Evolutionary conservation across 1,140 invertebrate species (phyloP), one percentile per base, ranked within the genome.

Genomic region (Dinoponera quadriceps): DNA sequence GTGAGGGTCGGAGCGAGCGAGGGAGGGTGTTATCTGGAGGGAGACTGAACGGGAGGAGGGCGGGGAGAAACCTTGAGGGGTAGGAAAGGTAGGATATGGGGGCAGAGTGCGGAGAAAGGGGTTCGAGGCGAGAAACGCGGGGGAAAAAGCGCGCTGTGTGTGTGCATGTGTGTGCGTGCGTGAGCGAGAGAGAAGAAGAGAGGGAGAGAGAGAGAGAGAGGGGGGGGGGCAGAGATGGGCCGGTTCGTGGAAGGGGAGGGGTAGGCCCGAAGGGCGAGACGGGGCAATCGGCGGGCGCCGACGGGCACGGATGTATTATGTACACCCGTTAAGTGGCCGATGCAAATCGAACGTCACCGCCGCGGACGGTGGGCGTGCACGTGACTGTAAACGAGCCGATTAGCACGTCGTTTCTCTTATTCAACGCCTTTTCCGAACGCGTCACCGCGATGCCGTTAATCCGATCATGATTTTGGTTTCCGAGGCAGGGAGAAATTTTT

Each of bases 361-460:
- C 89, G 38, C 38, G 92, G 90, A 90, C 91, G 90, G 90, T 91
- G 90, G 90, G 91, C 91, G 91, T 91, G 91, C 92, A 91, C 91
- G 92, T 88, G 91, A 91, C 90, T 91, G 89, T 91, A 92, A 92
- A 92, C 92, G 91, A 92, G 90, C 91, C 88, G 91, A 91, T 90
- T 91, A 89, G 86, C 86, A 89, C 88, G 86, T 82, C 88, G 72
- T 90, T 84, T 88, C 85, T 83, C 83, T 86, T 85, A 87, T 89
- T 90, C 83, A 80, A 87, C 69, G 80, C 84, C 80, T 88, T 88
- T 88, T 88, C 86, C 69, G 57, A 84, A 83, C 54, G 57, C 84
- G 51, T 49, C 33, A 57, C 71, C 66, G 48, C 48, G 60, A 69
- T 55, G 57, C 38, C 85, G 69, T 86, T 80, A 81, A 77, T 59